A percentile compares a stretch with the other conserved stretches of the same genome.
Evolutionary conservation across 1,140 invertebrate genomes (phyloP).

Genomic region (Andricus grossulariae): DNA sequence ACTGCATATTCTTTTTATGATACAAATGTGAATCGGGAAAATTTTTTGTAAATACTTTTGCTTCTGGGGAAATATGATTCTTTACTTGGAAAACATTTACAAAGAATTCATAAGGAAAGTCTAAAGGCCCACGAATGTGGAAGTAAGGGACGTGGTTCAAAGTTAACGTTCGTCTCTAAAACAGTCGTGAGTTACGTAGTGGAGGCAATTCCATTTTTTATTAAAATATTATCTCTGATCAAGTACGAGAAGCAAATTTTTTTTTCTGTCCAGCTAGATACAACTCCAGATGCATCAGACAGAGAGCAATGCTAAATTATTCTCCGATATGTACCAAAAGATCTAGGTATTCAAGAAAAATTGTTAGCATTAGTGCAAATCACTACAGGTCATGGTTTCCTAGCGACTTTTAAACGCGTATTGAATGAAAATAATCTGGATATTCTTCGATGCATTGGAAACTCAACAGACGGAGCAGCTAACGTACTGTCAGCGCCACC

Average conservation of each 20-base stretch:
- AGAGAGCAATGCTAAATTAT: constrained; percentile 46
- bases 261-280: constrained; percentile 31
- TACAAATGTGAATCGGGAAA: constrained; percentile 22
- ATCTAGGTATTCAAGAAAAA: too few relatives aligned
- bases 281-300: constrained; percentile 47
- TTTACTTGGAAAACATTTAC: constrained; percentile 27
- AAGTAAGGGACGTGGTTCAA: constrained; percentile 25
- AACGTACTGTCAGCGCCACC: too few relatives aligned
- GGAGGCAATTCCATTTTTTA: constrained; percentile 20
- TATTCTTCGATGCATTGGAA: too few relatives aligned
- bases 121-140: constrained; percentile 4
- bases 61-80: background rate
- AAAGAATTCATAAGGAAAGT: constrained; percentile 19
- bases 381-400: too few relatives aligned
- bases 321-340: background rate
- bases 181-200: constrained; percentile 29
- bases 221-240: constrained; percentile 32
- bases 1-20: background rate
- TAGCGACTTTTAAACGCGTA: too few relatives aligned
- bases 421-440: too few relatives aligned
- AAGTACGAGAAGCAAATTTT: constrained; percentile 32
- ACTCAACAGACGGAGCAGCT: too few relatives aligned
- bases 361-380: too few relatives aligned
- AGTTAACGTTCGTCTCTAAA: constrained; percentile 37
- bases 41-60: constrained; percentile 39